A percentile compares a stretch with the other conserved stretches of the same genome.
Evolutionary conservation across 2,888 invertebrate genomes (phyloP).

Genomic region (Sycophila texana): DNA sequence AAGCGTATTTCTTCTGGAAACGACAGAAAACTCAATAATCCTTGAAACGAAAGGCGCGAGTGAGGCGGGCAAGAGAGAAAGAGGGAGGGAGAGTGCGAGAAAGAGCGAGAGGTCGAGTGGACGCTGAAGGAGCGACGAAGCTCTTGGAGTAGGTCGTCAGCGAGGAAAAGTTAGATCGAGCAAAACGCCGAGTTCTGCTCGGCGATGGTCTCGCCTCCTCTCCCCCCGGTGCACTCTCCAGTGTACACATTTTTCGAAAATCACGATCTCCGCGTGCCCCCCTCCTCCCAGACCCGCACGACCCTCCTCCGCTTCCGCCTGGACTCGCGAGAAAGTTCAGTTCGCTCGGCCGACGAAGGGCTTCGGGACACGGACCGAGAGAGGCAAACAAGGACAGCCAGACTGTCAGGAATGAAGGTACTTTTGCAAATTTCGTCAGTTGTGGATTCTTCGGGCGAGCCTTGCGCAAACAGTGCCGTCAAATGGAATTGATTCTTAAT

Average conservation of each 20-base stretch:
- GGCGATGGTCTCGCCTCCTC: not conserved
- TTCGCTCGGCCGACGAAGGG: not conserved
- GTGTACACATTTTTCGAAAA: constrained; percentile 54
- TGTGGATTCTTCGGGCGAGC: not conserved
- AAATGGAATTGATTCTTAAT: not conserved
- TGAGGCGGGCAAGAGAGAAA: constrained; percentile 3
- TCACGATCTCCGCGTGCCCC: not conserved
- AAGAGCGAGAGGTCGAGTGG: constrained; percentile 53
- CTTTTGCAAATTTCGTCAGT: constrained; percentile 22
- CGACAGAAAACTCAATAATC: constrained; percentile 74
- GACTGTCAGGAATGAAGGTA: not conserved
- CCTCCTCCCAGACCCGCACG: not conserved
- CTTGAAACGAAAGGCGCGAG: constrained; percentile 63
- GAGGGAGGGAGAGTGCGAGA: constrained; percentile 42
- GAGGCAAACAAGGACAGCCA: not conserved
- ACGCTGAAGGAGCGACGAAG: constrained; percentile 50
- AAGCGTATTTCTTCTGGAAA: constrained; percentile 73
- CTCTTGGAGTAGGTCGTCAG: constrained; percentile 48
- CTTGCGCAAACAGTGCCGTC: not conserved
- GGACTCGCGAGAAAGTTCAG: constrained; percentile 31
- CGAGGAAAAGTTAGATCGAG: constrained; percentile 51
- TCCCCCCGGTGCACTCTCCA: not conserved
- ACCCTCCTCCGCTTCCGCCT: not conserved
- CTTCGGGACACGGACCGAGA: not conserved
- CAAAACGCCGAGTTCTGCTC: constrained; percentile 33